Evolutionary conservation across 1,140 invertebrate genomes (phyloP).

Genomic region (Formica selysi): DNA sequence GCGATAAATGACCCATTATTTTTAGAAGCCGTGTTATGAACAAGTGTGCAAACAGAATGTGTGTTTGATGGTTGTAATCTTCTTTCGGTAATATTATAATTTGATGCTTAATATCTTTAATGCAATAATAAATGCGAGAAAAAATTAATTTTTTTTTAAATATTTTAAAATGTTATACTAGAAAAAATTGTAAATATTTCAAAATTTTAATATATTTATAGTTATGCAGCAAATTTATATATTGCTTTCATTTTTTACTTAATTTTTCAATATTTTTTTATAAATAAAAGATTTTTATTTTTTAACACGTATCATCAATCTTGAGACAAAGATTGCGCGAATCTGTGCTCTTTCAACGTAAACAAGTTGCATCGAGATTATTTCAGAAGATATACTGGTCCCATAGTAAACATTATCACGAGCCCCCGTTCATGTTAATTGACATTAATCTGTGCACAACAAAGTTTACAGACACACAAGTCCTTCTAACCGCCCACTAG

Average conservation of each 20-base stretch:
- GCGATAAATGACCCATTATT: not conserved
- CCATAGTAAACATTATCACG: conserved; percentile 27
- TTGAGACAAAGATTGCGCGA: not conserved
- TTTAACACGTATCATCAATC: not conserved
- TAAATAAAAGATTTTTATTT: not conserved
- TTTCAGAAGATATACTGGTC: not conserved
- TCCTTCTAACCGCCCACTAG: not conserved
- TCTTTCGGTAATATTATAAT: too few relatives aligned
- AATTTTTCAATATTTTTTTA: not conserved
- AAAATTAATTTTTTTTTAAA: too few relatives aligned
- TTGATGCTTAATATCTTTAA: too few relatives aligned
- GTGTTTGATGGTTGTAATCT: too few relatives aligned
- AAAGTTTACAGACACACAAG: conserved; percentile 19
- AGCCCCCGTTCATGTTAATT: conserved; percentile 45
- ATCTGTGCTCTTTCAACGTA: not conserved
- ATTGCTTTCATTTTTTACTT: not conserved
- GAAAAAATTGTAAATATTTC: not conserved
- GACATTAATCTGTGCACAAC: conserved; percentile 46
- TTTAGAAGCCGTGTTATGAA: conserved; percentile 15
- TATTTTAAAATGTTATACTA: not conserved
- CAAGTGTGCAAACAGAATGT: not conserved
- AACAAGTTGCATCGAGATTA: conserved; percentile 14
- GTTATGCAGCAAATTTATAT: not conserved
- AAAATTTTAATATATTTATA: not conserved
- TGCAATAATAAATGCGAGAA: too few relatives aligned